Conservation (phyloP, 2,797 vertebrate genomes). For the Philypnodon macrostomus region DNA sequence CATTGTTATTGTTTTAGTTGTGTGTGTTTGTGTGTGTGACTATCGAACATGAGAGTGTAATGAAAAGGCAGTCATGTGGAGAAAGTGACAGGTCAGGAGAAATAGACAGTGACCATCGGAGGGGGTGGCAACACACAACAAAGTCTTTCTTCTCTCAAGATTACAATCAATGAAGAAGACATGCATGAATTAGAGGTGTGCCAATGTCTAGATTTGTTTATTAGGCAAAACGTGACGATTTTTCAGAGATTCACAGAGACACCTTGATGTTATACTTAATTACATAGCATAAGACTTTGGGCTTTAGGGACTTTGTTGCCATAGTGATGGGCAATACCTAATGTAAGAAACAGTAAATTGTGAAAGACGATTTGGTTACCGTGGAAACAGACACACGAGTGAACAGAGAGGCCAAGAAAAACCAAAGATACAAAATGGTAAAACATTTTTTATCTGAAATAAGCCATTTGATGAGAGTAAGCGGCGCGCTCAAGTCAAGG, state of each 20-base stretch:
- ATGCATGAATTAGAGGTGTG: conserved; percentile 19
- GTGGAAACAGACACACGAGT: conserved; percentile 71
- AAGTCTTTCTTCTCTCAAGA: conserved; percentile 16
- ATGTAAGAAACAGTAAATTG: conserved; percentile 66
- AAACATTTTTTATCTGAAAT: background rate
- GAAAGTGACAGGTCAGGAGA: conserved; percentile 33
- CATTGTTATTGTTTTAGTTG: conserved; percentile 26
- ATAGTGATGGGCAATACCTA: conserved; percentile 68
- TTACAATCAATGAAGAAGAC: conserved; percentile 32
- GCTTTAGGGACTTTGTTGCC: conserved; percentile 61
- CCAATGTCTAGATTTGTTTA: conserved; percentile 19
- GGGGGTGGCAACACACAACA: conserved; percentile 14
- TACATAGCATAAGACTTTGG: conserved; percentile 41
- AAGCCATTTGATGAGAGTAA: no score
- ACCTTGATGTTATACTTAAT: conserved; percentile 13
- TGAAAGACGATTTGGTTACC: conserved; percentile 67
- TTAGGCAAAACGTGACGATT: conserved; percentile 12
- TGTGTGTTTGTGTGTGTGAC: conserved; percentile 17
- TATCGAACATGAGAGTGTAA: conserved; percentile 38
- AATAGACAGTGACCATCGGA: conserved; percentile 28
- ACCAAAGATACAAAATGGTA: conserved; percentile 20
- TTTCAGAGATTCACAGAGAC: background rate
- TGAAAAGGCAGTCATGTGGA: conserved; percentile 46
- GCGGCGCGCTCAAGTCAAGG: no score
- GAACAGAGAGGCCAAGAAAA: conserved; percentile 44